Conservation (phyloP, 2,888 invertebrate genomes). For the Byasa hedistus region DNA sequence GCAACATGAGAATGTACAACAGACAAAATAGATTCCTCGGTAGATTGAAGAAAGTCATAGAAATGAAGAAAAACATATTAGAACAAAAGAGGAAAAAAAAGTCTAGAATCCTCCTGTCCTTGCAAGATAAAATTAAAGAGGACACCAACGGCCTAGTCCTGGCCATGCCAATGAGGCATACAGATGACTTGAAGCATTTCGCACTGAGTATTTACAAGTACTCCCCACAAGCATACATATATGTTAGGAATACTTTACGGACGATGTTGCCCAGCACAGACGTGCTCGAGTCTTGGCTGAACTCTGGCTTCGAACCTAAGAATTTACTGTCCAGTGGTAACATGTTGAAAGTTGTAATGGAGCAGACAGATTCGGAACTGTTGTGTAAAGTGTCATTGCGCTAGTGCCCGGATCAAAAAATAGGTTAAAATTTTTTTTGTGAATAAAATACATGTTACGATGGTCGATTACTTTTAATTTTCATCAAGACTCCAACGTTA, state of each 20-base stretch:
- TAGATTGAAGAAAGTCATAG: slow-evolving; percentile 59
- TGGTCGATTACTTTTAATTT: not conserved
- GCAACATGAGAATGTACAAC: slow-evolving; percentile 60
- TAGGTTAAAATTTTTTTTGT: slow-evolving; percentile 39
- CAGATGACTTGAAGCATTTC: slow-evolving; percentile 71
- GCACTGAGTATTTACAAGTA: slow-evolving; percentile 71
- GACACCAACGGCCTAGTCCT: slow-evolving; percentile 66
- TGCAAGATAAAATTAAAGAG: slow-evolving; percentile 72
- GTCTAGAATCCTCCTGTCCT: slow-evolving; percentile 62
- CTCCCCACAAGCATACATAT: slow-evolving; percentile 73
- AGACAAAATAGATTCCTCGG: slow-evolving; percentile 58
- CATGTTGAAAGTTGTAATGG: slow-evolving; percentile 62
- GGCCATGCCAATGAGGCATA: slow-evolving; percentile 71
- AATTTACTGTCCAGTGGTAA: slow-evolving; percentile 56
- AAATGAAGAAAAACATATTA: slow-evolving; percentile 62
- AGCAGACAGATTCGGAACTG: slow-evolving; percentile 65
- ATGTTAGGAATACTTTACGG: slow-evolving; percentile 66
- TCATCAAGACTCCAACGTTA: not conserved
- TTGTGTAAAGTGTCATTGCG: slow-evolving; percentile 65
- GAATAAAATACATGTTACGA: slow-evolving; percentile 35
- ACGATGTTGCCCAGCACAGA: slow-evolving; percentile 72
- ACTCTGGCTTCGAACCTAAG: slow-evolving; percentile 61
- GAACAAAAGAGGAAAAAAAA: slow-evolving; percentile 68
- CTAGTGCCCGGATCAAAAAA: slow-evolving; percentile 42
- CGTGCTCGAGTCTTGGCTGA: slow-evolving; percentile 64